Evolutionary conservation across 2,797 vertebrate genomes (phyloP).

Genomic region (Sarcoramphus papa): DNA sequence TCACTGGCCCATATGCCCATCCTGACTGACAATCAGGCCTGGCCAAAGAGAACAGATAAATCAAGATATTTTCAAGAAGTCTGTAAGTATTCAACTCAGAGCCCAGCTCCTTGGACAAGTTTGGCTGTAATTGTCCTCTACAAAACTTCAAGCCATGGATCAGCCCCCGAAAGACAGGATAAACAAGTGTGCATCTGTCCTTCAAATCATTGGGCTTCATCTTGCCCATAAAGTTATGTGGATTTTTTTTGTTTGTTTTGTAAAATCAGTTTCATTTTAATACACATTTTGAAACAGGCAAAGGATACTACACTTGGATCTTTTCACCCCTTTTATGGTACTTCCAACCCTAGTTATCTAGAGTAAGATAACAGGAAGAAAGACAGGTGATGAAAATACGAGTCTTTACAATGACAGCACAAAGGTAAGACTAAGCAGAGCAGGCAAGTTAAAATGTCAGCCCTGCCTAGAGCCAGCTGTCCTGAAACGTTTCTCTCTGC

Average conservation of each 20-base stretch:
- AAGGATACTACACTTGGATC: background rate
- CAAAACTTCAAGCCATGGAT: background rate
- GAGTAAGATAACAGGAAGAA: background rate
- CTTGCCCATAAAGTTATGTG: background rate
- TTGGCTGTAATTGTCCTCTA: background rate
- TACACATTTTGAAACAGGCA: background rate
- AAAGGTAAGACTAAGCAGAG: background rate
- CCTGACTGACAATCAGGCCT: background rate
- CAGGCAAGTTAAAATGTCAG: background rate
- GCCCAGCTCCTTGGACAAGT: background rate
- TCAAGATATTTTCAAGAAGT: background rate
- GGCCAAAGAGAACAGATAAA: background rate
- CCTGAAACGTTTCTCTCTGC: background rate
- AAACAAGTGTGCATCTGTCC: background rate
- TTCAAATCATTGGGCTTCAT: background rate
- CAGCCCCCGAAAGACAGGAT: background rate
- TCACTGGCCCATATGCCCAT: background rate
- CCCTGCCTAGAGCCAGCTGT: background rate
- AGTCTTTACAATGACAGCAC: background rate
- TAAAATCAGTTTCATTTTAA: background rate
- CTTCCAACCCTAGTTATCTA: background rate
- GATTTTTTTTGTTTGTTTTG: background rate
- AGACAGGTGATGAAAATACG: background rate
- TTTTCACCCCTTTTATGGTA: background rate
- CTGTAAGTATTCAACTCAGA: background rate